Evolutionary conservation across 2,113 vertebrate genomes (phyloP).

Genomic region (Manacus vitellinus): DNA sequence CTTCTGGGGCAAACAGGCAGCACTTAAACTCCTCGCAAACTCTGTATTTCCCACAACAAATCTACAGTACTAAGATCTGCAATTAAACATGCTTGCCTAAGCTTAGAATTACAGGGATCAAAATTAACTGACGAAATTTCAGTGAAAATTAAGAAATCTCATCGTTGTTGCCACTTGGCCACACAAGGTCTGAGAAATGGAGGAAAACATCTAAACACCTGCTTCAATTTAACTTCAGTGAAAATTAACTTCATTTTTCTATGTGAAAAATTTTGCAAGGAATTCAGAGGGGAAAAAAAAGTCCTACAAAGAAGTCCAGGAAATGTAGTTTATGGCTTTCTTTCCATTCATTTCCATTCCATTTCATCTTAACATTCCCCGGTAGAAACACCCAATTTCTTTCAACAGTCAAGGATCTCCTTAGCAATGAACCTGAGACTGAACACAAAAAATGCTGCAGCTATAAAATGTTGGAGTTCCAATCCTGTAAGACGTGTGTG

Average conservation of each 20-base stretch:
- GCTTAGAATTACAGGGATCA: background rate
- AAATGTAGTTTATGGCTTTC: background rate
- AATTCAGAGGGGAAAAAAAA: background rate
- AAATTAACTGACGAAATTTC: background rate
- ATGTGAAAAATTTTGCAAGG: background rate
- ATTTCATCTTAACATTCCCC: background rate
- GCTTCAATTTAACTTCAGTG: background rate
- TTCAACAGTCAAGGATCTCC: background rate
- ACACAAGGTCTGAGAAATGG: background rate
- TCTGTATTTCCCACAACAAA: background rate
- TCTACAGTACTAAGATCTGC: background rate
- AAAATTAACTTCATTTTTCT: background rate
- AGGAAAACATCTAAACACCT: background rate
- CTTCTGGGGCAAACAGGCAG: background rate
- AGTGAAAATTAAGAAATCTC: background rate
- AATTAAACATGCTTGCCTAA: background rate
- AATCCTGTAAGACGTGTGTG: background rate
- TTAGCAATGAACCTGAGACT: background rate
- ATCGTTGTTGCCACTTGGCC: accelerated
- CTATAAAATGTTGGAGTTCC: background rate
- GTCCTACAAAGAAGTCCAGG: background rate
- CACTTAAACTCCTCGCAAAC: background rate
- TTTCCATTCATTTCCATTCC: background rate
- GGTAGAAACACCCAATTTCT: background rate
- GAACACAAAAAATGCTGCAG: background rate